Evolutionary conservation across 1,140 invertebrate species (phyloP), one percentile per base, ranked within the genome.

Genomic region (Brachionus manjavacas): DNA sequence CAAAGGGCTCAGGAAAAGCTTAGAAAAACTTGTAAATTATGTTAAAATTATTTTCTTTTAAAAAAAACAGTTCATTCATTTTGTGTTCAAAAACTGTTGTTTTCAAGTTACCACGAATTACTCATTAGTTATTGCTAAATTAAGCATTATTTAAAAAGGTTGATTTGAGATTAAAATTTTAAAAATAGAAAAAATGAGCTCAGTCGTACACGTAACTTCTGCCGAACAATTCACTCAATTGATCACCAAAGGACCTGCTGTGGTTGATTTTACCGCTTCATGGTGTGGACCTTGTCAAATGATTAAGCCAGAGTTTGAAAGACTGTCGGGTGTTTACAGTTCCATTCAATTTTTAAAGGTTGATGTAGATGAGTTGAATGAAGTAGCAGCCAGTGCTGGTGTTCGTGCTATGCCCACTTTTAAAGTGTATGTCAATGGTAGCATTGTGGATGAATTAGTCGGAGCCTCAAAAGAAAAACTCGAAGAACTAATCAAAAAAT

Each of bases 371-470:
- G 64, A 84, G 39, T 68, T 49, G 28, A 72, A 39, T n/a, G 81
- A 84, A 55, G 43, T 84, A 20, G 12, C 81, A 9, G 81, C 28
- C 31, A 25, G 25, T 28, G 41, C 46, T 49, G 68, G 66, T 74
- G 68, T 84, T 43, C 43, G 43, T 16, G 81, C 66, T 49, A 84
- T 84, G 81, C 81, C 81, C 20, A 84, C 81, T 11, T 84, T 84
- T 55, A 41, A 39, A n/a, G 14, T 84, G 11, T 72, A 52, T 46
- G 46, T 52, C 4, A 46, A 81, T 68, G 79, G 79, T 14, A 25
- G 25, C 11, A 28, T 55, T 16, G 79, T 64, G 0, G 79, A 81
- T 7, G 52, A 81, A 64, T 43, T 81, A 23, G 79, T 81, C n/a
- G 79, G 79, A 11, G 79, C 79, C 4, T 64, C 52, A 35, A 81